Evolutionary conservation across 2,113 vertebrate species (phyloP).

Genomic region (Connochaetes taurinus): DNA sequence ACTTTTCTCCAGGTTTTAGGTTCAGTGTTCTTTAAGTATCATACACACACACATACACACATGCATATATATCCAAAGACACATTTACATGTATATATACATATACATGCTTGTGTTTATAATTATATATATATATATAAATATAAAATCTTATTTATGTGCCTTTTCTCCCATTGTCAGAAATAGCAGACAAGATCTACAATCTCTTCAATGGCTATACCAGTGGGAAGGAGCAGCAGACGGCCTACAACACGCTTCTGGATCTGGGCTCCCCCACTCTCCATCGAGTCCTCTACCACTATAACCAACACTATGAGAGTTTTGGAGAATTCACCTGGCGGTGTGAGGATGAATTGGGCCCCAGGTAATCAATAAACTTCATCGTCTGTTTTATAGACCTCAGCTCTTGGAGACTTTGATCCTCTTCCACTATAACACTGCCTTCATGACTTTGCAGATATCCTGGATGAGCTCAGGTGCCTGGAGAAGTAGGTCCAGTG

Average conservation of each 20-base stretch:
- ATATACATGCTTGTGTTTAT: not conserved
- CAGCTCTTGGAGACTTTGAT: not conserved
- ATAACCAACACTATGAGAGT: conserved; percentile 97
- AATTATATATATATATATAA: not conserved
- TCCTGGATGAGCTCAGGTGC: not conserved
- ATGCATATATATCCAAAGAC: not conserved
- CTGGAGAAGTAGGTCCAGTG: not conserved
- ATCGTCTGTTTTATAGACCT: not conserved
- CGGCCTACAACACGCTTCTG: conserved; percentile 96
- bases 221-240: conserved; percentile 98
- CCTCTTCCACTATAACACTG: not conserved
- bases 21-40: not conserved
- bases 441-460: accelerated
- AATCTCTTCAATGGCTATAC: conserved; percentile 99
- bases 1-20: not conserved
- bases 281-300: conserved; percentile 96
- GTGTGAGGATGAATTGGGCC: conserved; percentile 96
- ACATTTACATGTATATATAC: accelerated
- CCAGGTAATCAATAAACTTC: conserved; percentile 83
- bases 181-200: conserved; percentile 98
- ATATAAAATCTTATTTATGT: not conserved
- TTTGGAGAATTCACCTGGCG: conserved; percentile 99
- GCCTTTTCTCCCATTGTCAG: conserved; percentile 74
- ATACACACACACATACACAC: not conserved
- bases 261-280: conserved; percentile 94